Percentiles rank a stretch among this genome's conserved stretches.
phyloP scores from a whole-genome alignment of 2,888 invertebrate genomes.

The Isoperla grammatica region DNA sequence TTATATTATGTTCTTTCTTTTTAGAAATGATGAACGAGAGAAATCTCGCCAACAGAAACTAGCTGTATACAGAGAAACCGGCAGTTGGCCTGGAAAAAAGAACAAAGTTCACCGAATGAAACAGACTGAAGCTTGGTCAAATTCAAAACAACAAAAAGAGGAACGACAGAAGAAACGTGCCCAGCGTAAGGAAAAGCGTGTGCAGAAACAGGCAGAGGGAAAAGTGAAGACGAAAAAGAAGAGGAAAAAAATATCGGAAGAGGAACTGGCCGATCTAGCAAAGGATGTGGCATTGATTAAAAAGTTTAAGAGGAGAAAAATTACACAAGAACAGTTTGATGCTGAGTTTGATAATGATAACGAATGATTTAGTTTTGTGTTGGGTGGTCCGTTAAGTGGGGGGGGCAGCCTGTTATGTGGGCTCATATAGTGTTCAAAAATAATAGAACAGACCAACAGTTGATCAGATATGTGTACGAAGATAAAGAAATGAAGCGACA shows the following conservation, averaged over 20 bases:
- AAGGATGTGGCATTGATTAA: slow-evolving; percentile 66
- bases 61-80: slow-evolving; percentile 63
- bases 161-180: slow-evolving; percentile 57
- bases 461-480: too few species aligned
- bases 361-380: background rate
- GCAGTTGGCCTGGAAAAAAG: slow-evolving; percentile 64
- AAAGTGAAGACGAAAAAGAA: slow-evolving; percentile 44
- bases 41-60: slow-evolving; percentile 64
- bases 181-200: slow-evolving; percentile 55
- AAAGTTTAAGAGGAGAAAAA: slow-evolving; percentile 9
- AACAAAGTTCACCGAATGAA: slow-evolving; percentile 48
- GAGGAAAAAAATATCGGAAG: slow-evolving; percentile 56
- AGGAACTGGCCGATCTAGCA: slow-evolving; percentile 70
- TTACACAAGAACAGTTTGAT: slow-evolving; percentile 11
- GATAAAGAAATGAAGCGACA: too few species aligned
- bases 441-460: too few species aligned
- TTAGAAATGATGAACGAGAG: slow-evolving; percentile 53
- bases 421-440: too few species aligned
- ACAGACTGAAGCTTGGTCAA: slow-evolving; percentile 71
- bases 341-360: slow-evolving; percentile 6
- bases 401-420: too few species aligned
- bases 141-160: slow-evolving; percentile 64
- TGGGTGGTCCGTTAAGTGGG: too few species aligned
- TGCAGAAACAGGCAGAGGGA: slow-evolving; percentile 39
- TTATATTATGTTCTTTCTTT: background rate